Conservation (phyloP, 2,113 vertebrate genomes). For the Rhea americana region DNA sequence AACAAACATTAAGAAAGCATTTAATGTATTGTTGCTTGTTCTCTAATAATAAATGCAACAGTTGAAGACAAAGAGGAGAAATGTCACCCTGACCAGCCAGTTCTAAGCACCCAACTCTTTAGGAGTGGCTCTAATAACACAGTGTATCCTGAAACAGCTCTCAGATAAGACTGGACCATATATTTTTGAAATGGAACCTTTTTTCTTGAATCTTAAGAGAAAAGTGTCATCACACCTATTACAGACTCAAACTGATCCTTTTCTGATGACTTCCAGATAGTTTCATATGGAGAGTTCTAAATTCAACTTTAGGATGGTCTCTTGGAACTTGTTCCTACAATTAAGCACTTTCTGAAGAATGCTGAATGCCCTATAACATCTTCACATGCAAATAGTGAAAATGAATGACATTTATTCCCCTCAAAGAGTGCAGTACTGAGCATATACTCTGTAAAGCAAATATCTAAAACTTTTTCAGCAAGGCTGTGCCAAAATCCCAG, state of each 20-base stretch:
- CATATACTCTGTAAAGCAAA: fast-evolving
- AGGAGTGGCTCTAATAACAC: background rate
- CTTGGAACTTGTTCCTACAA: background rate
- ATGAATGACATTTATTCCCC: background rate
- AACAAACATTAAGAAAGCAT: slow-evolving; percentile 49
- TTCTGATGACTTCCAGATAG: background rate
- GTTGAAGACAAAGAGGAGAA: slow-evolving; percentile 13
- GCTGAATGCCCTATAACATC: background rate
- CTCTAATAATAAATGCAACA: slow-evolving; percentile 13
- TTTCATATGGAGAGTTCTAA: background rate
- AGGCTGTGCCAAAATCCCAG: background rate
- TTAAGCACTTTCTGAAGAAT: background rate
- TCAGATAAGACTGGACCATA: background rate
- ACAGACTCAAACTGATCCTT: background rate
- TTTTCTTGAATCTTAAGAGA: background rate
- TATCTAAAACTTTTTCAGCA: background rate
- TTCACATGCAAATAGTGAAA: background rate
- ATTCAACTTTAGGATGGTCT: background rate
- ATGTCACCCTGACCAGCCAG: slow-evolving; percentile 26
- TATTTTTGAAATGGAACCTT: background rate
- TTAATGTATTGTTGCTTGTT: slow-evolving; percentile 5
- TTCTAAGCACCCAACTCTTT: background rate
- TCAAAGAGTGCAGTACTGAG: background rate
- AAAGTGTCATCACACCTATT: background rate
- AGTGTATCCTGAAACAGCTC: background rate